A percentile compares a stretch with the other conserved stretches of the same genome.
Evolutionary conservation across 2,888 invertebrate genomes (phyloP).

Genomic region (Xestia xanthographa): DNA sequence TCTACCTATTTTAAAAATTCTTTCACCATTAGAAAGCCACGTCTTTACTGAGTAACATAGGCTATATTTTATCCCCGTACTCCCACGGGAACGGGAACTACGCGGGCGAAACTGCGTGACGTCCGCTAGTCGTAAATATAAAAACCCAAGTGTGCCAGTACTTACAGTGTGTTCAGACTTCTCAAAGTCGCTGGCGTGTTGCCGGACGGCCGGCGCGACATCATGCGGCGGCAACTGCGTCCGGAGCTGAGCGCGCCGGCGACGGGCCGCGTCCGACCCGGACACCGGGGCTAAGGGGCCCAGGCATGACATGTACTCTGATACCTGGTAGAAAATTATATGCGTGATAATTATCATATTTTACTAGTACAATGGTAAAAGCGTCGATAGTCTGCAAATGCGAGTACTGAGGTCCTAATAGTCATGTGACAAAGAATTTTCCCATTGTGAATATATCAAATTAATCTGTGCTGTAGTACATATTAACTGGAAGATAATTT

Average conservation of each 20-base stretch:
- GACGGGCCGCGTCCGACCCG: constrained; percentile 94
- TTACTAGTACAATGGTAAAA: neutral
- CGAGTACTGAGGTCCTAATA: neutral
- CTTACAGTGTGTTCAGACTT: constrained; percentile 86
- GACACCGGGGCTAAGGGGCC: constrained; percentile 95
- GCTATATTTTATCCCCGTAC: too few species aligned
- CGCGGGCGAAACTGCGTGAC: too few species aligned
- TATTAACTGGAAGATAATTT: neutral
- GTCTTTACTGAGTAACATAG: too few species aligned
- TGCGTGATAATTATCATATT: constrained; percentile 11
- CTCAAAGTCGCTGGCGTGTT: constrained; percentile 88
- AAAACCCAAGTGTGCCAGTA: constrained; percentile 34
- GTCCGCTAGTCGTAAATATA: too few species aligned
- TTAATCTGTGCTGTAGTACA: neutral
- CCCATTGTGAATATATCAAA: neutral
- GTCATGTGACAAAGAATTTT: neutral
- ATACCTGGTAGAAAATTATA: constrained; percentile 76
- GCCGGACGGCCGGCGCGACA: constrained; percentile 90
- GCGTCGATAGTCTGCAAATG: neutral
- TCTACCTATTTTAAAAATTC: too few species aligned
- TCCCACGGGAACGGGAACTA: too few species aligned
- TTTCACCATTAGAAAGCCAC: too few species aligned
- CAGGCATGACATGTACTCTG: constrained; percentile 92
- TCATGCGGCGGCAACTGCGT: constrained; percentile 96
- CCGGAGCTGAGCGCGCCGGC: constrained; percentile 95